phyloP scores from a whole-genome alignment of 1,140 invertebrate genomes.

The Heliconius nattereri region DNA sequence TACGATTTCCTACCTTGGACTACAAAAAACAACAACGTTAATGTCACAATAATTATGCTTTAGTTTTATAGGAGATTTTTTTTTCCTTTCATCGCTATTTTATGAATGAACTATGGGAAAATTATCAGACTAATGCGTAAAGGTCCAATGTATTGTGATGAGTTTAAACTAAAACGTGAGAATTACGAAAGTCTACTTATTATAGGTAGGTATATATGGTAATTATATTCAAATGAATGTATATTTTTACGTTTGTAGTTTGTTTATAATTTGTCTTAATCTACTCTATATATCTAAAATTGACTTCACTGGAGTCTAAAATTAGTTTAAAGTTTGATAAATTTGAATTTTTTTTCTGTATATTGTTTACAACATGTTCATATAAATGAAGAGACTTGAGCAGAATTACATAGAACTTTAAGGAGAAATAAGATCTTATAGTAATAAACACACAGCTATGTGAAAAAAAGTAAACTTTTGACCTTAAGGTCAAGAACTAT shows the following conservation, averaged over 20 bases:
- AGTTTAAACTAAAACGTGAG: conserved; percentile 40
- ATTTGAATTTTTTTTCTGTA: too few relatives aligned
- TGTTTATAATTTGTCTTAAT: background rate
- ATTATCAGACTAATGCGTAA: conserved; percentile 21
- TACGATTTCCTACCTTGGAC: conserved; percentile 18
- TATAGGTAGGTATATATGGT: background rate
- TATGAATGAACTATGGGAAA: conserved; percentile 62
- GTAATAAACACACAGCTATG: background rate
- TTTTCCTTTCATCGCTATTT: conserved; percentile 45
- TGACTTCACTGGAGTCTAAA: background rate
- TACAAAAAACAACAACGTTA: conserved; percentile 42
- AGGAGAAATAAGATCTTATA: background rate
- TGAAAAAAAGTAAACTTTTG: background rate
- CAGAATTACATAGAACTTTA: too few relatives aligned
- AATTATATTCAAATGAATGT: background rate
- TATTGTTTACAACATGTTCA: too few relatives aligned
- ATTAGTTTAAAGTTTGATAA: background rate
- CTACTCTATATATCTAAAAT: background rate
- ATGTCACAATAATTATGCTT: conserved; percentile 59
- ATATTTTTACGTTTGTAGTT: background rate
- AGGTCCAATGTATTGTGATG: background rate
- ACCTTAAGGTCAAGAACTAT: background rate
- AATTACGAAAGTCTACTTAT: conserved; percentile 19
- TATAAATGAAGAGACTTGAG: too few relatives aligned
- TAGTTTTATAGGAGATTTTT: conserved; percentile 32